Conservation (phyloP, 2,888 invertebrate genomes). For the Drosophila basisetae region DNA sequence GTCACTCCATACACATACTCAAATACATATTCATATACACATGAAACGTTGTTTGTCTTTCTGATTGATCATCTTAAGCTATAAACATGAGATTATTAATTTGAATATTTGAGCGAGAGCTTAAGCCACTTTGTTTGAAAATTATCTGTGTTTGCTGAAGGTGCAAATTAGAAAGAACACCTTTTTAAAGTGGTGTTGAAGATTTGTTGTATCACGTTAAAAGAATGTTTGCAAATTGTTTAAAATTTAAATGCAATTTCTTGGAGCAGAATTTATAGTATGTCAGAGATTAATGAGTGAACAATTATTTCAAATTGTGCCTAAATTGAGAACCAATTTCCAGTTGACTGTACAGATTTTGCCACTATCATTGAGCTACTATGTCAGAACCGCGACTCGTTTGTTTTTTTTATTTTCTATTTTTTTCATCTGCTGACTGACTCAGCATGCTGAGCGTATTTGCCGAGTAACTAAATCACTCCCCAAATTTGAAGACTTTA, state of each 20-base stretch:
- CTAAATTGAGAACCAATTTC: background rate
- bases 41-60: background rate
- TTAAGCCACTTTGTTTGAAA: background rate
- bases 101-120: background rate
- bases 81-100: background rate
- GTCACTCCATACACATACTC: background rate
- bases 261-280: no score
- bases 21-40: background rate
- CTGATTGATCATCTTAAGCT: background rate
- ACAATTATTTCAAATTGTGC: background rate
- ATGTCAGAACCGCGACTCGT: background rate
- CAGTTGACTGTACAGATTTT: background rate
- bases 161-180: background rate
- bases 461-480: background rate
- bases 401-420: background rate
- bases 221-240: background rate
- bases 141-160: background rate
- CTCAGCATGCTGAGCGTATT: background rate
- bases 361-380: background rate
- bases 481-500: slow-evolving; percentile 1
- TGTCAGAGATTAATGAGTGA: background rate
- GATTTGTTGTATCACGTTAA: background rate
- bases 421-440: background rate
- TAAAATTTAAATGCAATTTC: background rate
- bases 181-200: background rate